phyloP scores from a whole-genome alignment of 2,797 vertebrate genomes.

The Phrynocephalus vlangalii region DNA sequence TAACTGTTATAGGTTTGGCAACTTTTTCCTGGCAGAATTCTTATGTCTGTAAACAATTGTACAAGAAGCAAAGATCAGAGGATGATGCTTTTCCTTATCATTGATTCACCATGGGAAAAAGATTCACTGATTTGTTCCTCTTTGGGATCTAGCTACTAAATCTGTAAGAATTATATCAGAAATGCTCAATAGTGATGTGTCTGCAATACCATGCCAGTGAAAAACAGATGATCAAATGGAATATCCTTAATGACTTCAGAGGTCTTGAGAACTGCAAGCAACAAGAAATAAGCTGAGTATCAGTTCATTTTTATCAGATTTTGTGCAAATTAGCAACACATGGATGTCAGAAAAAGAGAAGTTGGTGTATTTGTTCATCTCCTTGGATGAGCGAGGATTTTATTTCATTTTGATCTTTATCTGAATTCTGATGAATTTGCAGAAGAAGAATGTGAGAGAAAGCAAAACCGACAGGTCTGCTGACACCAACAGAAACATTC shows the following conservation, averaged over 20 bases:
- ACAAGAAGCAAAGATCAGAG: neutral
- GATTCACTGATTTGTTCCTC: neutral
- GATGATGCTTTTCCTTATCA: neutral
- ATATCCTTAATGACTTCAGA: neutral
- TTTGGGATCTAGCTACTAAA: neutral
- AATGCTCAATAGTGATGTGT: neutral
- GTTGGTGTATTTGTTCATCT: too few species aligned
- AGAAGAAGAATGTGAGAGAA: too few species aligned
- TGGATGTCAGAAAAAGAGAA: too few species aligned
- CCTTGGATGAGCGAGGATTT: too few species aligned
- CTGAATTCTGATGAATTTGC: too few species aligned
- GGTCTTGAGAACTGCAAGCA: neutral
- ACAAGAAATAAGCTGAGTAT: neutral
- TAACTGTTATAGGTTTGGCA: neutral
- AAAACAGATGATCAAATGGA: too few species aligned
- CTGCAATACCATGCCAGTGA: neutral
- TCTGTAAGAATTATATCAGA: neutral
- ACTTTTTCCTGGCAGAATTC: neutral
- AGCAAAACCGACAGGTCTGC: too few species aligned
- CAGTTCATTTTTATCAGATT: neutral
- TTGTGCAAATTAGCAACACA: slow-evolving; percentile 26
- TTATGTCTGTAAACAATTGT: neutral
- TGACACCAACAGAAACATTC: neutral
- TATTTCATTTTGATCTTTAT: too few species aligned
- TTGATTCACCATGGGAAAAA: neutral